These are phyloP conservation scores for Neocrepidodera transversa DNA, from an alignment of 2,888 invertebrate species.

Conservation along the genomic window DNA sequence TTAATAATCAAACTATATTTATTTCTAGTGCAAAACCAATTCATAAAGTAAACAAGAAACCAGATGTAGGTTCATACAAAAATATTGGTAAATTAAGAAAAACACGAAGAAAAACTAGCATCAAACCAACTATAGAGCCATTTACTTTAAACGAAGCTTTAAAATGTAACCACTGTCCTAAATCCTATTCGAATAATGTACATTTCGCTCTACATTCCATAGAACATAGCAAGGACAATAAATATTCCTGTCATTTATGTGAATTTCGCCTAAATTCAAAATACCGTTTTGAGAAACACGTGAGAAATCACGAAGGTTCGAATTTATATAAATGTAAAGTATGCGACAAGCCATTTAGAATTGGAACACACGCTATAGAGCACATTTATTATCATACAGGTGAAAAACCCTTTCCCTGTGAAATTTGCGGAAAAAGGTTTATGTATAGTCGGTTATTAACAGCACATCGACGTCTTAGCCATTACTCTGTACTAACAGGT, in stretches of 20 bases:
- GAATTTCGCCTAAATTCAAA: slow-evolving; percentile 53
- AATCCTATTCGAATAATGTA: slow-evolving; percentile 60
- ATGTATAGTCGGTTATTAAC: slow-evolving; percentile 62
- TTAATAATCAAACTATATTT: no score
- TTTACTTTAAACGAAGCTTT: slow-evolving; percentile 54
- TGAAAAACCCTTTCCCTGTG: slow-evolving; percentile 63
- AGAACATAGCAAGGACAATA: slow-evolving; percentile 48
- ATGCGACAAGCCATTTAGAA: slow-evolving; percentile 53
- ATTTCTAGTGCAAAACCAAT: no score
- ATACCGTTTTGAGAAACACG: slow-evolving; percentile 58
- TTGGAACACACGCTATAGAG: slow-evolving; percentile 52
- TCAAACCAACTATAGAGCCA: slow-evolving; percentile 29
- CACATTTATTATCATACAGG: slow-evolving; percentile 55
- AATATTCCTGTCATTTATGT: slow-evolving; percentile 55
- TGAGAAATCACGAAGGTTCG: slow-evolving; percentile 59
- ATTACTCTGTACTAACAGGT: slow-evolving; percentile 59
- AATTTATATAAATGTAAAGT: slow-evolving; percentile 57
- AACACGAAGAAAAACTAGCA: slow-evolving; percentile 21
- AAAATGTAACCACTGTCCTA: slow-evolving; percentile 64
- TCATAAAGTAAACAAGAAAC: no score
- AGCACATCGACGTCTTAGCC: slow-evolving; percentile 61
- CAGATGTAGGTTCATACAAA: no score
- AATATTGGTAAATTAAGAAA: slow-evolving; percentile 26
- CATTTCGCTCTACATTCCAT: slow-evolving; percentile 52
- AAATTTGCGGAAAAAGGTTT: slow-evolving; percentile 64